Evolutionary conservation across 2,888 invertebrate genomes (phyloP), one percentile per base, ranked within the genome.

Genomic region (Chromoteleia sp.): DNA sequence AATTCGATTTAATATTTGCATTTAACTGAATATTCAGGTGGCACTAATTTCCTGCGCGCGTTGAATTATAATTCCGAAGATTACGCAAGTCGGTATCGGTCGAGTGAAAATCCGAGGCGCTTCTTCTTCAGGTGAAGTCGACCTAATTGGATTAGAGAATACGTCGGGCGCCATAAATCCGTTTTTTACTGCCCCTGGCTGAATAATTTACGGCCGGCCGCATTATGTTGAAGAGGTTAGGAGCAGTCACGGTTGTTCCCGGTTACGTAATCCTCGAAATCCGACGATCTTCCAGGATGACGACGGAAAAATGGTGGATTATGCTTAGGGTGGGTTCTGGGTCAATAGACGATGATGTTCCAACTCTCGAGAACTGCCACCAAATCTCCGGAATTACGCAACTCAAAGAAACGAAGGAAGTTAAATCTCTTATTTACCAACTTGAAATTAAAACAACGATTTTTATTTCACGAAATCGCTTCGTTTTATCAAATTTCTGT

Each of bases 61-160:
- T 17, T 33, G 63, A 74, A 74, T 74, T 63, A 25, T 54, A 63
- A 56, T 54, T 21, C 52, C 43, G n/a, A 56, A 43, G 52, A 74
- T 74, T 65, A 30, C 65, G 65, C 56, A 56, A 58, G 41, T 33
- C 10, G 48, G 29, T 52, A 36, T 19, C 33, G 36, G 61, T 14
- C 50, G 59, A 71, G 41, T 39, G 73, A 63, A 63, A 65, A 65
- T 63, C 48, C 29, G 7, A 43, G 10, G 15, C 67, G 14, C 65
- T 39, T 48, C 50, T 59, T 50, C 43, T 58, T 52, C 59, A 48
- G 59, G 67, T 58, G 63, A 39, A 52, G 76, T 45, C 67, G 63
- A 70, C 48, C 63, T 70, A 77, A 70, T 77, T 77, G 70, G 70
- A 70, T 70, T 70, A 70, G 56, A 70, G 61, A 30, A 70, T 61